A percentile compares a stretch with the other conserved stretches of the same genome.
These are phyloP conservation scores for Verasper variegatus DNA, from an alignment of 2,113 vertebrate genomes.

Conservation along the genomic window DNA sequence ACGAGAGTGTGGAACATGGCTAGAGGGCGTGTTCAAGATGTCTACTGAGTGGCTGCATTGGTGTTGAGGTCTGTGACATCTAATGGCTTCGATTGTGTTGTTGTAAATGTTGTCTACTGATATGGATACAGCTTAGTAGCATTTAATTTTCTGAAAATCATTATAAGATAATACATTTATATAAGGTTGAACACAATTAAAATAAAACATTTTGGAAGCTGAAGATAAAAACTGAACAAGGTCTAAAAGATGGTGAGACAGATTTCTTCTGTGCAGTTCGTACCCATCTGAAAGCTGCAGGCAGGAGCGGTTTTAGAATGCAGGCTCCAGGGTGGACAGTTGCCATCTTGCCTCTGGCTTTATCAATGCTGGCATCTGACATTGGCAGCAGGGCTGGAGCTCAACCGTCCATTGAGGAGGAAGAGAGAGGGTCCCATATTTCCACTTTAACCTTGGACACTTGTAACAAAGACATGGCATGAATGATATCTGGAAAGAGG, in stretches of 20 bases:
- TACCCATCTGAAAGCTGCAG: slow-evolving; percentile 71
- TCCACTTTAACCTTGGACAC: slow-evolving; percentile 50
- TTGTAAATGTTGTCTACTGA: neutral
- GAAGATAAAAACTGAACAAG: neutral
- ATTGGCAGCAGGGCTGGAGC: slow-evolving; percentile 53
- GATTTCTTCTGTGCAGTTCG: slow-evolving; percentile 21
- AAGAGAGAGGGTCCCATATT: slow-evolving; percentile 50
- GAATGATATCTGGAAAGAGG: slow-evolving; percentile 9
- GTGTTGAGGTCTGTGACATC: neutral
- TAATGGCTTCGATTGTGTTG: slow-evolving; percentile 15
- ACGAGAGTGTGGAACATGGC: slow-evolving; percentile 44
- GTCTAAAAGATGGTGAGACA: slow-evolving; percentile 8
- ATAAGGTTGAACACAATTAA: neutral
- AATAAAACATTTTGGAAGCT: neutral
- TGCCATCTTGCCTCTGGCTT: slow-evolving; percentile 72
- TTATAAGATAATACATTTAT: no score
- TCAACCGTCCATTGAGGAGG: slow-evolving; percentile 44
- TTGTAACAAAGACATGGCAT: slow-evolving; percentile 54
- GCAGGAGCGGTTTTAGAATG: slow-evolving; percentile 68
- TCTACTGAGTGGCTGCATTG: slow-evolving; percentile 30
- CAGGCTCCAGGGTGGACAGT: slow-evolving; percentile 73
- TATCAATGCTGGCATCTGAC: slow-evolving; percentile 74
- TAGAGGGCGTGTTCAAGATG: slow-evolving; percentile 20
- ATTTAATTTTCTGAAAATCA: neutral
- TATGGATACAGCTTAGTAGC: neutral